These are phyloP conservation scores for Vombatus ursinus DNA, from an alignment of 2,113 vertebrate genomes.

Conservation along the genomic window DNA sequence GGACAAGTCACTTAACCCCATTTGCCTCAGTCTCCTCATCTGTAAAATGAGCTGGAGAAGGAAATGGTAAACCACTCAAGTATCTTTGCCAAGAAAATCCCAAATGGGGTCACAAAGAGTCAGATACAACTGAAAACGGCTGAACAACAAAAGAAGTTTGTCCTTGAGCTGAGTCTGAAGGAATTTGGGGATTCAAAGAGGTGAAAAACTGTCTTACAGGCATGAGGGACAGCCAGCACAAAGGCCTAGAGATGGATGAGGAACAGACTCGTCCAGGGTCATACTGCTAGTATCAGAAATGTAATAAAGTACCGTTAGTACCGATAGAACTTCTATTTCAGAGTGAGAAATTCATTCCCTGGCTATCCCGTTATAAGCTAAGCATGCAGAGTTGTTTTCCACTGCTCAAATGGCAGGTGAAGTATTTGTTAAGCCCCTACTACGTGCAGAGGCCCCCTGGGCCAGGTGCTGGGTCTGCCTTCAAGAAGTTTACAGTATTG, in stretches of 20 bases:
- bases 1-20: too few relatives aligned
- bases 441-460: neutral
- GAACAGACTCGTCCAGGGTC: neutral
- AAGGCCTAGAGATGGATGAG: neutral
- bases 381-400: too few relatives aligned
- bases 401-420: neutral
- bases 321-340: neutral
- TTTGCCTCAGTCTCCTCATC: too few relatives aligned
- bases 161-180: too few relatives aligned
- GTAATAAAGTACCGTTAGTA: neutral
- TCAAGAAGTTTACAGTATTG: neutral
- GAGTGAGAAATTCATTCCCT: neutral
- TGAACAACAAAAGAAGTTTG: too few relatives aligned
- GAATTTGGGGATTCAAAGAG: too few relatives aligned
- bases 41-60: too few relatives aligned
- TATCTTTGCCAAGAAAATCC: too few relatives aligned
- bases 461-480: neutral
- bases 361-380: neutral
- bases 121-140: too few relatives aligned
- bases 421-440: neutral
- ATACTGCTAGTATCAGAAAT: neutral
- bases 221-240: too few relatives aligned
- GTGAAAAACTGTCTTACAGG: neutral
- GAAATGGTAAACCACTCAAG: too few relatives aligned
- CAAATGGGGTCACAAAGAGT: too few relatives aligned